Evolutionary conservation across 2,113 vertebrate species (phyloP).

Genomic region (Raja brachyura): DNA sequence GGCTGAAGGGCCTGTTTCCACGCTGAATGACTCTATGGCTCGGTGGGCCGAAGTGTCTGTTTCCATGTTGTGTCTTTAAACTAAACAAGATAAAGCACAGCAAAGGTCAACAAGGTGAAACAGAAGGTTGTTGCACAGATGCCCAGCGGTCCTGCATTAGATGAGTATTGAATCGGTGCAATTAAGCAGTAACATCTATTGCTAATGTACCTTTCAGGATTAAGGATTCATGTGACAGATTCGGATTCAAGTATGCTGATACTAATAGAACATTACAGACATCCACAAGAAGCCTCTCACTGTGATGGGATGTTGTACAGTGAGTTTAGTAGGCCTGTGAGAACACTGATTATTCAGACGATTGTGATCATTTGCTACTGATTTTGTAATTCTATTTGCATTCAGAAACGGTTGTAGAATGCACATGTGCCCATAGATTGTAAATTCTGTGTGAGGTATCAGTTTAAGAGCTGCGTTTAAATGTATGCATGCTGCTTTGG

Average conservation of each 20-base stretch:
- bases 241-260: neutral
- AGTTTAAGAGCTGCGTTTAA: neutral
- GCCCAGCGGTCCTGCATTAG: neutral
- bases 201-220: neutral
- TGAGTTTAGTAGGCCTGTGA: neutral
- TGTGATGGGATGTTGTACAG: neutral
- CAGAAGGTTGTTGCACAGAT: neutral
- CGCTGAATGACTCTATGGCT: too few species aligned
- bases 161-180: neutral
- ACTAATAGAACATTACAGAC: neutral
- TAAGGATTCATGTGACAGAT: neutral
- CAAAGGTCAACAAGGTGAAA: neutral
- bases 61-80: too few species aligned
- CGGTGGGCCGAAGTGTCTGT: too few species aligned
- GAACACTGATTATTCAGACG: neutral
- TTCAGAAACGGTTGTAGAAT: neutral
- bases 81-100: too few species aligned
- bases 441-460: neutral
- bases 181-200: neutral
- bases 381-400: neutral
- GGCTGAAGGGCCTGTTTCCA: too few species aligned
- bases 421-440: conserved; percentile 8
- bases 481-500: neutral
- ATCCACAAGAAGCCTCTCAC: neutral
- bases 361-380: neutral